phyloP scores from a whole-genome alignment of 2,113 vertebrate genomes.

The Copsychus sechellarum region DNA sequence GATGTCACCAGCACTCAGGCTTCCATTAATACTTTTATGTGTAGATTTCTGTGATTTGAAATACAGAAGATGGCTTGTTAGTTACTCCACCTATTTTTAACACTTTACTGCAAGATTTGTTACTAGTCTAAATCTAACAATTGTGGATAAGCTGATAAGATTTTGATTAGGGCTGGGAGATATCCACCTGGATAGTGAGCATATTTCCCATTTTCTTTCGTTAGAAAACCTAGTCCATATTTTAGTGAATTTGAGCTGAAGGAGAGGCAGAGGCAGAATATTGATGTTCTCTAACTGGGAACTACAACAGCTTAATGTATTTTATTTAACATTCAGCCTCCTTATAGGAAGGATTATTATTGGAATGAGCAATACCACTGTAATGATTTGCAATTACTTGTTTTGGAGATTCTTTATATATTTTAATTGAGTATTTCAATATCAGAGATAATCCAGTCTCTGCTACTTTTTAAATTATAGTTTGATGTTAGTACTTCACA shows the following conservation, averaged over 20 bases:
- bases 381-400: not conserved
- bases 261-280: not conserved
- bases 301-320: not conserved
- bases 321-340: not conserved
- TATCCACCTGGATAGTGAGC: not conserved
- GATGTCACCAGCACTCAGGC: not conserved
- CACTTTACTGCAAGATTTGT: not conserved
- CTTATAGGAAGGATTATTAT: slow-evolving; percentile 7
- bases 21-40: not conserved
- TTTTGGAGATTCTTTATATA: slow-evolving; percentile 15
- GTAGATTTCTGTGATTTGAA: not conserved
- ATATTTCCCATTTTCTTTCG: not conserved
- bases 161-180: not conserved
- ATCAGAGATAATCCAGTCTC: not conserved
- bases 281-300: not conserved
- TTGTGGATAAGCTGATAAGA: not conserved
- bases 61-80: not conserved
- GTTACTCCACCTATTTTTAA: slow-evolving; percentile 22
- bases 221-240: not conserved
- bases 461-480: not conserved
- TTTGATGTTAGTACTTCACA: not conserved
- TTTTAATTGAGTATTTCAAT: slow-evolving; percentile 16
- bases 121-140: not conserved
- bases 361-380: slow-evolving; percentile 20
- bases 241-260: not conserved